These are phyloP conservation scores for Beaufortia kweichowensis DNA, from an alignment of 2,113 vertebrate genomes.

Conservation along the genomic window DNA sequence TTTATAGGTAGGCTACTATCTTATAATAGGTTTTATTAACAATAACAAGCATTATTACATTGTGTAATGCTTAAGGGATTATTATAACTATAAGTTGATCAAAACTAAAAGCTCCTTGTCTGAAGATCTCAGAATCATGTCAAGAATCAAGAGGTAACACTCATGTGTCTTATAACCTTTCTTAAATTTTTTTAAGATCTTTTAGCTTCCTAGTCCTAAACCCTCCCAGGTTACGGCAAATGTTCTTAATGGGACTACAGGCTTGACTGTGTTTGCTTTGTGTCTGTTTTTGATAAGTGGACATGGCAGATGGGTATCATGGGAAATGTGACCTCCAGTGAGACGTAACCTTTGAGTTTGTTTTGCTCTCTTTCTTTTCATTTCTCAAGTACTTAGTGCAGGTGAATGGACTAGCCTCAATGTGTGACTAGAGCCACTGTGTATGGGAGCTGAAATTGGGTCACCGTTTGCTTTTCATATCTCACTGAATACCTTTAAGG, in stretches of 20 bases:
- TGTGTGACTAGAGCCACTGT: not conserved
- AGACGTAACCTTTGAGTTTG: slow-evolving; percentile 31
- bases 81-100: too few relatives aligned
- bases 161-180: too few relatives aligned
- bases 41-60: too few relatives aligned
- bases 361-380: not conserved
- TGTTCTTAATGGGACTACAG: not conserved
- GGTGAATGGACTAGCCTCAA: not conserved
- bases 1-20: too few relatives aligned
- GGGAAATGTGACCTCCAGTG: slow-evolving; percentile 32
- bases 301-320: slow-evolving; percentile 17
- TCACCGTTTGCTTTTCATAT: slow-evolving; percentile 22
- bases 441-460: not conserved
- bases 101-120: too few relatives aligned
- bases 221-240: not conserved
- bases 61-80: too few relatives aligned
- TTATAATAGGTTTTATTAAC: too few relatives aligned
- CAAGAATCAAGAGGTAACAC: too few relatives aligned
- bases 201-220: not conserved
- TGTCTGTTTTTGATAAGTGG: not conserved
- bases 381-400: not conserved
- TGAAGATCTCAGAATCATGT: too few relatives aligned
- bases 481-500: slow-evolving; percentile 12
- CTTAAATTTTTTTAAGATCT: not conserved
- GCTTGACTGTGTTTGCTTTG: not conserved